phyloP scores from a whole-genome alignment of 2,797 vertebrate genomes.

The Miichthys miiuy region DNA sequence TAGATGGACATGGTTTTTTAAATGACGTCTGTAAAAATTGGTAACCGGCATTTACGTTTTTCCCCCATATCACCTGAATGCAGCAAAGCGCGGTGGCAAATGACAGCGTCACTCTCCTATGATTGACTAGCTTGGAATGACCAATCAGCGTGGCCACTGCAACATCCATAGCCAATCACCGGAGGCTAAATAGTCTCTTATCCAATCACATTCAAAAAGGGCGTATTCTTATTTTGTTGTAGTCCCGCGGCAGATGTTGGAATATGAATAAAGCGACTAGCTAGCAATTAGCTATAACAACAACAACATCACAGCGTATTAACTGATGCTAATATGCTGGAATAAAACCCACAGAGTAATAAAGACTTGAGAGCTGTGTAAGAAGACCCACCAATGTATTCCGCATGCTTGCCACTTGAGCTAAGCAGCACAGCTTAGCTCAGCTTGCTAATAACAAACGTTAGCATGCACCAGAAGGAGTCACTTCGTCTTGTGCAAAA shows the following conservation, averaged over 20 bases:
- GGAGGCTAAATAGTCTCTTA: background rate
- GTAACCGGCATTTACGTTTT: background rate
- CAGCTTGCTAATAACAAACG: conserved; percentile 57
- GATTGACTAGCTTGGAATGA: background rate
- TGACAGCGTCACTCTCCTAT: rapidly evolving
- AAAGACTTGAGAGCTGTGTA: background rate
- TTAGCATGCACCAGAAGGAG: conserved; percentile 63
- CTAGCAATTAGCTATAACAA: conserved; percentile 9
- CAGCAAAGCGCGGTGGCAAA: conserved; percentile 23
- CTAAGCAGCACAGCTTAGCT: background rate
- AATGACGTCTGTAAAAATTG: background rate
- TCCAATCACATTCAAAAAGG: conserved; percentile 62
- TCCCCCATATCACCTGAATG: conserved; percentile 3
- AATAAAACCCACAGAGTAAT: background rate
- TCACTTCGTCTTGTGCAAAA: background rate
- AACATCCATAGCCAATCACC: conserved; percentile 46
- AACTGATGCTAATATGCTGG: background rate
- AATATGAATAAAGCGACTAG: conserved; percentile 37
- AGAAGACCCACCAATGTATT: background rate
- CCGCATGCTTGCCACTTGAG: background rate
- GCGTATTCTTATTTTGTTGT: conserved; percentile 7
- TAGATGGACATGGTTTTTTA: no score
- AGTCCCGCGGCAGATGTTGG: conserved; percentile 27
- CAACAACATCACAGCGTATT: background rate
- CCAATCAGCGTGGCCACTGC: conserved; percentile 43